Evolutionary conservation across 2,888 invertebrate genomes (phyloP), one percentile per base, ranked within the genome.

Genomic region (Acanthococcus lagerstroemiae): DNA sequence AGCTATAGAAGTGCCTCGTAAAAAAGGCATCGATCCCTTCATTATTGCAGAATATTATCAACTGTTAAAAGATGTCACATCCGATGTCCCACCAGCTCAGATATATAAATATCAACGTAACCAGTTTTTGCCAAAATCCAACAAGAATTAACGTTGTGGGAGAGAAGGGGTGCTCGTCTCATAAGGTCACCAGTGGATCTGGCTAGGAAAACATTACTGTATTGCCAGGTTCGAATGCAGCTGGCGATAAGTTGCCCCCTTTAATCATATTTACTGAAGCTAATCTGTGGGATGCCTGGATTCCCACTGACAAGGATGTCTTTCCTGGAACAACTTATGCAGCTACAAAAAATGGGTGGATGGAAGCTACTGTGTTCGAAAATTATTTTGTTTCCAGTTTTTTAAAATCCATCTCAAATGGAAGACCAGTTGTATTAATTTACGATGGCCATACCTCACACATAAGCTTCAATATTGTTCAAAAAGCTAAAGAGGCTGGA

Each of bases 211-310:
- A 69, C 7, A 73, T 69, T 7, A 71, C 71, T 24, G 72, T 73
- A 4, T 65, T 72, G 44, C 71, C 71, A 7, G 70, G 70, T 54
- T 66, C 71, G 27, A 54, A 70, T 27, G 71, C 71, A 12, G 70
- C 71, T 69, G 72, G 72, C 9, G 19, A 22, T 56, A 65, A 25
- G 46, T 54, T 73, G n/a, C 72, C 72, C 30, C 71, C 72, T 19
- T 60, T 73, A 1, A 73, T 73, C 63, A 67, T 72, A 15, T 72
- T 71, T 57, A 72, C 72, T 67, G 72, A 71, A n/a, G 70, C 66
- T 22, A 68, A 67, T 25, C 71, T 72, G 4, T 72, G 72, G 67
- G 69, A 71, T 7, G 67, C 67, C 1, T 70, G 70, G 70, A 61
- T 67, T 48, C 48, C 68, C 9, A 15, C 37, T 37, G 37, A 37